A percentile compares a stretch with the other conserved stretches of the same genome.
Conservation (phyloP, 2,113 vertebrate genomes). For the Cheilinus undulatus region DNA sequence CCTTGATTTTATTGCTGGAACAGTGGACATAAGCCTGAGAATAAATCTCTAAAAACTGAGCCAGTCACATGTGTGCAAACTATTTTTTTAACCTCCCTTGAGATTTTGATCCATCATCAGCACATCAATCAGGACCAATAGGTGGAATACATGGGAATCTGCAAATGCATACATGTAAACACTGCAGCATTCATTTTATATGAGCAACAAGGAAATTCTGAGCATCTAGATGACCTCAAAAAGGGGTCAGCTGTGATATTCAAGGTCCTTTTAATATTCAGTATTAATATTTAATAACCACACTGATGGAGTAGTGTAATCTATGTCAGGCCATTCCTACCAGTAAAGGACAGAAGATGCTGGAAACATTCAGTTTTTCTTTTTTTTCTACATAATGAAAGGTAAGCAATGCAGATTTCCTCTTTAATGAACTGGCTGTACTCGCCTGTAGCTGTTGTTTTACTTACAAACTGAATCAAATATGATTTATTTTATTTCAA, state of each 20-base stretch:
- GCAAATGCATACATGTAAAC: background rate
- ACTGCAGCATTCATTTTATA: background rate
- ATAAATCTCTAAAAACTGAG: no score
- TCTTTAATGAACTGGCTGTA: background rate
- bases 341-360: no score
- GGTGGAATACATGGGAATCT: background rate
- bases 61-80: no score
- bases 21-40: no score
- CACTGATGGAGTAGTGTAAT: slow-evolving; percentile 5
- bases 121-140: background rate
- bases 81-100: no score
- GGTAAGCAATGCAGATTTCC: no score
- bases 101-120: background rate
- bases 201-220: background rate
- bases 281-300: slow-evolving; percentile 30
- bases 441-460: background rate
- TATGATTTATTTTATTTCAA: no score
- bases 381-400: no score
- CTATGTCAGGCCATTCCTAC: background rate
- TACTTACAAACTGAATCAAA: background rate
- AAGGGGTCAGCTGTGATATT: background rate
- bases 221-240: slow-evolving; percentile 19
- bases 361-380: no score
- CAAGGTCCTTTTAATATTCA: slow-evolving; percentile 2
- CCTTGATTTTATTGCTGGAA: no score